phyloP scores from a whole-genome alignment of 2,888 invertebrate genomes.

The Trachelus tabidus region DNA sequence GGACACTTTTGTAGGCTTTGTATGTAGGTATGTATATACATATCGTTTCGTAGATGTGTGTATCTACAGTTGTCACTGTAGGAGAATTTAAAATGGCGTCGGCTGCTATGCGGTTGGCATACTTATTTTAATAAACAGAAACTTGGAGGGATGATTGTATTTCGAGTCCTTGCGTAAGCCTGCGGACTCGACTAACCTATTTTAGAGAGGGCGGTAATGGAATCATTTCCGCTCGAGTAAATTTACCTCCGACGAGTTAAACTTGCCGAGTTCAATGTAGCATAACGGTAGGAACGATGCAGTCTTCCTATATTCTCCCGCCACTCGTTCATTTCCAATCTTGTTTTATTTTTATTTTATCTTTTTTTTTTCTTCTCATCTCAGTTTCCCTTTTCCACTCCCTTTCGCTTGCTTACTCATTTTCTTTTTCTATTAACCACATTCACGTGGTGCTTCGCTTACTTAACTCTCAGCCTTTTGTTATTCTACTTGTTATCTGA shows the following conservation, averaged over 20 bases:
- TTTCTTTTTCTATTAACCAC: neutral
- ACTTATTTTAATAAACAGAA: neutral
- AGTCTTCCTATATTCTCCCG: neutral
- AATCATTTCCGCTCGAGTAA: constrained; percentile 35
- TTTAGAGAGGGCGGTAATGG: constrained; percentile 23
- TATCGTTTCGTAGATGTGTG: neutral
- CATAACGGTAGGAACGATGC: constrained; percentile 24
- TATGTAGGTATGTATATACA: neutral
- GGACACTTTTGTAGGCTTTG: neutral
- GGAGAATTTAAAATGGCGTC: neutral
- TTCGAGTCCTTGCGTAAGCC: neutral
- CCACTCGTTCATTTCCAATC: neutral
- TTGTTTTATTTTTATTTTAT: neutral
- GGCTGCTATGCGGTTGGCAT: neutral
- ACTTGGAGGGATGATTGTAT: neutral
- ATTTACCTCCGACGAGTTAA: constrained; percentile 27
- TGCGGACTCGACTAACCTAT: neutral
- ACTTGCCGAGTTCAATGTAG: constrained; percentile 33
- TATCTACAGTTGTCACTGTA: neutral
- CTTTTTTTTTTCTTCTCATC: neutral
- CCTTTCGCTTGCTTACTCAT: neutral
- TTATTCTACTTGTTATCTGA: neutral
- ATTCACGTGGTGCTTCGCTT: neutral
- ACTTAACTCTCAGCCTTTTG: neutral
- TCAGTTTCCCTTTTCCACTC: neutral